Evolutionary conservation across 2,113 vertebrate species (phyloP), one percentile per base, ranked within the genome.

Genomic region (Leptobrachium ailaonicum): DNA sequence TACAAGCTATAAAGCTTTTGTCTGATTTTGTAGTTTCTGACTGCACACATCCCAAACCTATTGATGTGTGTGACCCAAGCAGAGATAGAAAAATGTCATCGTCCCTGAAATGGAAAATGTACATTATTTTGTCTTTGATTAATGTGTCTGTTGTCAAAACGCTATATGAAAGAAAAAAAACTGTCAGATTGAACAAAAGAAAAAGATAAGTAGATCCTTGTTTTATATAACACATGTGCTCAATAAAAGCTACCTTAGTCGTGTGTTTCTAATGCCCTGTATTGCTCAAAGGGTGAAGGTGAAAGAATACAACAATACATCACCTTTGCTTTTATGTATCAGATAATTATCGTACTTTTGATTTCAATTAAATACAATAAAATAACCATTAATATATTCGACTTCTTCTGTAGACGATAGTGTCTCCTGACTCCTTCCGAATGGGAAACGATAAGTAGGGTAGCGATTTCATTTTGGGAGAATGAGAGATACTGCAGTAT

Each of bases 81-180:
- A 88, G 84, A 87, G 83, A 88, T 87, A 89, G 87, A 90, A 92
- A 89, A 86, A 90, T 89, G 91, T 91, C 90, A 91, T 66, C 90
- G 90, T 84, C 90, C 90, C 89, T 88, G 69, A 91, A 91, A 94
- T 92, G 90, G 91, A 91, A 93, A 88, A 86, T 84, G 84, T 90
- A 90, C 91, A 92, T 92, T 93, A 90, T 88, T 79, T 93, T 93
- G 92, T 90, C 89, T 93, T 92, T 94, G 93, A 94, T 93, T 92
- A 91, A 94, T 93, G 92, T 90, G 88, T 89, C 90, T 91, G 89
- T 92, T 90, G 89, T 91, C 91, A 92, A 91, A 92, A 92, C 90
- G 91, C 89, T 91, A 92, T 92, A 92, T 91, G 91, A 93, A 90
- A 89, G 87, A n/a, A n/a, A n/a, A n/a, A n/a, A 90, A 92, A 89